Base-by-base conservation (phyloP, 1,140 invertebrate species). In the Sesamia nonagrioides region DNA sequence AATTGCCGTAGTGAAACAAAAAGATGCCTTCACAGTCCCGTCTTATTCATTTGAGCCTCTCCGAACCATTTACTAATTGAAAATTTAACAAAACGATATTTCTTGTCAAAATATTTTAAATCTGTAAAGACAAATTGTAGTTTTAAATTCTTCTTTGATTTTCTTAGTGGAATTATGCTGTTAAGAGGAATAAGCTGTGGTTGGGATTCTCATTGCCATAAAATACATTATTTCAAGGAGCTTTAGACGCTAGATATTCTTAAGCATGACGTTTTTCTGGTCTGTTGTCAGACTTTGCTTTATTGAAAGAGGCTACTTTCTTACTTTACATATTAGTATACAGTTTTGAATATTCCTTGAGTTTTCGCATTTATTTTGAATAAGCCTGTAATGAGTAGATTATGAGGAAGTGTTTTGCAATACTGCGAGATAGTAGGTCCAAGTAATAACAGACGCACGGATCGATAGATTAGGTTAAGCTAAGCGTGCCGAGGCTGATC, bases 1-100 rank as follows among this genome's bases (percentile, higher is more conserved):
- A 75, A 75, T 75, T 48, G 54, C 4, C 50, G 78, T 81, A 81
- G 71, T 54, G 77, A 78, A 82, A 83, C 77, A 84, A 84, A 77
- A 66, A 42, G 18, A 9, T 71, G 18, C 18, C 52, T 76, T 37
- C 6, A 56, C 75, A 76, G 33, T 27, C 50, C 69, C 68, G 66
- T 83, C 81, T 83, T 72, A 83, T 83, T 80, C 82, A 77, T 76
- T 58, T 50, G 74, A 58, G 17, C 50, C 58, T 76, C 81, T 77
- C 72, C 80, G 63, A 17, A 50, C 84, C 82, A 86, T 86, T 86
- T 84, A 56, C 84, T 80, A 83, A 86, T 86, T 86, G 84, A 68
- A 83, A 77, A 76, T 83, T 72, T 80, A 78, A 63, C 33, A 54
- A 69, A 77, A 68, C 33, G 21, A 27, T 35, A 77, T 56, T 77